Conservation (phyloP, 2,797 vertebrate genomes). For the Acanthiza pusilla region DNA sequence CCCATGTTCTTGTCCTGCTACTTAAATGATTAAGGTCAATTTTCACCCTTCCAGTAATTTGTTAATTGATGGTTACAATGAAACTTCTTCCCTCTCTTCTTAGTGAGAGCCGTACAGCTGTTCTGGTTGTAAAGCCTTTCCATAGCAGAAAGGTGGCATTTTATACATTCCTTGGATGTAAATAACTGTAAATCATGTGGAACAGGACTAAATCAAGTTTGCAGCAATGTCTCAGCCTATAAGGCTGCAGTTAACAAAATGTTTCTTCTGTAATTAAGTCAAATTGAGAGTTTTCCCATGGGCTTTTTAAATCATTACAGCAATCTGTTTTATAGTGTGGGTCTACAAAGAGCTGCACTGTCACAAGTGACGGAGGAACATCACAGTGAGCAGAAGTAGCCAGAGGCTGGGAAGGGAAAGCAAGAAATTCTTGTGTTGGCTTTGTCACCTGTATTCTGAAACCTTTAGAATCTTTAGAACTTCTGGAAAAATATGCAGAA, state of each 20-base stretch:
- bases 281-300: background rate
- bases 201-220: background rate
- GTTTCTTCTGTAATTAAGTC: background rate
- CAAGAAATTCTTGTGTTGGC: background rate
- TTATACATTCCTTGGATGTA: background rate
- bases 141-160: background rate
- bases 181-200: background rate
- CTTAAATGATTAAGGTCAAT: background rate
- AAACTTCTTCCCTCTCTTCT: background rate
- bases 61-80: background rate
- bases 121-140: background rate
- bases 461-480: background rate
- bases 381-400: background rate
- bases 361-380: background rate
- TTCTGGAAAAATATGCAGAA: background rate
- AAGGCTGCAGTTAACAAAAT: background rate
- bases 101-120: background rate
- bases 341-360: background rate
- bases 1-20: background rate
- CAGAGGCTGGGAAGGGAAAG: background rate
- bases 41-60: background rate
- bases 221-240: background rate
- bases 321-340: background rate
- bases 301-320: background rate
- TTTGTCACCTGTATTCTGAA: background rate